phyloP scores from a whole-genome alignment of 2,888 invertebrate species.

The Petrolisthes cinctipes region DNA sequence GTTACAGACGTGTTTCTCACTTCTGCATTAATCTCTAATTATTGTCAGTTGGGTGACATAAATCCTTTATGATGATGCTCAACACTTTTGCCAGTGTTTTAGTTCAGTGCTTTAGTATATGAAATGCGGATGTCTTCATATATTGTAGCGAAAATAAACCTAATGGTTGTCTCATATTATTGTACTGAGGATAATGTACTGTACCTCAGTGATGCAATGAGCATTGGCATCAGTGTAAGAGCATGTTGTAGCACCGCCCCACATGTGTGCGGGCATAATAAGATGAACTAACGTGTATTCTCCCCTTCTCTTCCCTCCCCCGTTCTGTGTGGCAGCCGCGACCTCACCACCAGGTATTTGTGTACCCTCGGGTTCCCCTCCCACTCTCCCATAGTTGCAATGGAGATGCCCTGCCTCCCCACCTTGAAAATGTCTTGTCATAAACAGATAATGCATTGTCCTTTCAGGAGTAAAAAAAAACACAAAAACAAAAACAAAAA shows the following conservation, averaged over 20 bases:
- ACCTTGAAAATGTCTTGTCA: constrained; percentile 50
- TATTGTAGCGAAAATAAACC: too few species aligned
- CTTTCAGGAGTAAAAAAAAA: constrained; percentile 53
- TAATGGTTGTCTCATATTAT: too few species aligned
- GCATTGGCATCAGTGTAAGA: constrained; percentile 46
- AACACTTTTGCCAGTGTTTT: constrained; percentile 44
- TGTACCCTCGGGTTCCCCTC: constrained; percentile 55
- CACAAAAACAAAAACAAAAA: constrained; percentile 29
- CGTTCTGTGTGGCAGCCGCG: constrained; percentile 59
- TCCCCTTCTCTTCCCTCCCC: constrained; percentile 49
- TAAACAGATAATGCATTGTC: constrained; percentile 56
- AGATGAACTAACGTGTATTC: constrained; percentile 51
- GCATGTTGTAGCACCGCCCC: constrained; percentile 40
- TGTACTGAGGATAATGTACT: too few species aligned
- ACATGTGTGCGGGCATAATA: constrained; percentile 28
- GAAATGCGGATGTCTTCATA: too few species aligned
- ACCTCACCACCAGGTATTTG: constrained; percentile 63
- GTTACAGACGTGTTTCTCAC: constrained; percentile 22
- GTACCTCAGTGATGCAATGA: too few species aligned
- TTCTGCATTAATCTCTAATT: constrained; percentile 37
- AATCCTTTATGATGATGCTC: constrained; percentile 24
- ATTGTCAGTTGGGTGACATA: constrained; percentile 31
- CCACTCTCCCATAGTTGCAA: constrained; percentile 43
- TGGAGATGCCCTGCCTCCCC: constrained; percentile 54
- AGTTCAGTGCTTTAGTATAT: too few species aligned